Evolutionary conservation across 2,113 vertebrate genomes (phyloP).

Genomic region (Drymodes brunneopygia): DNA sequence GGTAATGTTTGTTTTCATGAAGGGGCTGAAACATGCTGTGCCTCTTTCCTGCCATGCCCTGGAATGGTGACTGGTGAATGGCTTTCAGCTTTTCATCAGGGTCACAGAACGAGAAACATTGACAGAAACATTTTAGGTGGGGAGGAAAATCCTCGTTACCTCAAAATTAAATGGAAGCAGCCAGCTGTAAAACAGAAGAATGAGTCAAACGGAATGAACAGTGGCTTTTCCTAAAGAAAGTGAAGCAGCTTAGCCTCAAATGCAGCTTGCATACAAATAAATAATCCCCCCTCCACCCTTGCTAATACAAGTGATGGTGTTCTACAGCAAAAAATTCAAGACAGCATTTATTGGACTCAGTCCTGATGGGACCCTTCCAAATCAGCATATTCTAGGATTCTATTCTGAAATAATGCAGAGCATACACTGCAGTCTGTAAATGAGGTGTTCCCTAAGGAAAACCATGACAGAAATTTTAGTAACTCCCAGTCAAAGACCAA

Average conservation of each 20-base stretch:
- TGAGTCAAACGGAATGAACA: background rate
- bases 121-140: background rate
- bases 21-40: accelerated
- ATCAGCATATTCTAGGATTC: background rate
- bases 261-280: background rate
- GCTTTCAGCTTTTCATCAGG: background rate
- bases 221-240: background rate
- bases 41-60: background rate
- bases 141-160: background rate
- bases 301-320: background rate
- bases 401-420: background rate
- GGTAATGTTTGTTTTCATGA: background rate
- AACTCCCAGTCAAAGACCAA: background rate
- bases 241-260: background rate
- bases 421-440: background rate
- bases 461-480: background rate
- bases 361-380: background rate
- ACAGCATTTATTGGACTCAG: background rate
- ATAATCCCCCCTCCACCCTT: accelerated
- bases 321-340: background rate
- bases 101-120: background rate
- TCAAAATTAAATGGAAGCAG: background rate
- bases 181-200: background rate
- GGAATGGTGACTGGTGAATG: background rate
- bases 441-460: background rate